phyloP scores from a whole-genome alignment of 1,140 invertebrate species.

The Leptoteleia sp. region DNA sequence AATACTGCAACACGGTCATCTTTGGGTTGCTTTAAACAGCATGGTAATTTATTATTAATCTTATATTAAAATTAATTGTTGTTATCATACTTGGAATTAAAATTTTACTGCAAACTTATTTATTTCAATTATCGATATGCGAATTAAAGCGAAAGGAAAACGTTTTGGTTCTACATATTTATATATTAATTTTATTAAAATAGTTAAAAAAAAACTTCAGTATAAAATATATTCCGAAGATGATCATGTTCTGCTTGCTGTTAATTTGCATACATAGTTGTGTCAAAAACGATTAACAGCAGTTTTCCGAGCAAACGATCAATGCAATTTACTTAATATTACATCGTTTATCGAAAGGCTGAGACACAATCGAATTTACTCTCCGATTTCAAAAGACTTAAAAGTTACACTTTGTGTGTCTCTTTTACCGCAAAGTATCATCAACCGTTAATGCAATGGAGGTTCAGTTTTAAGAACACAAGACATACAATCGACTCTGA shows the following conservation, averaged over 20 bases:
- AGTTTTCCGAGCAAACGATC: slow-evolving; percentile 34
- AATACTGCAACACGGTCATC: slow-evolving; percentile 37
- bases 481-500: slow-evolving; percentile 15
- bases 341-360: slow-evolving; percentile 37
- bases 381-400: slow-evolving; percentile 41
- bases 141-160: too few species aligned
- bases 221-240: slow-evolving; percentile 21
- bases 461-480: slow-evolving; percentile 32
- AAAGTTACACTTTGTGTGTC: slow-evolving; percentile 23
- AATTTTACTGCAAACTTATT: background rate
- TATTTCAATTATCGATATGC: too few species aligned
- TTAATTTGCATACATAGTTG: slow-evolving; percentile 67
- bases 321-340: slow-evolving; percentile 61
- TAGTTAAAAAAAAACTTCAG: too few species aligned
- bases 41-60: too few species aligned
- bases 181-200: too few species aligned
- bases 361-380: slow-evolving; percentile 40
- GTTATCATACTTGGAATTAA: background rate
- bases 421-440: slow-evolving; percentile 48
- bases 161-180: too few species aligned
- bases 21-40: too few species aligned
- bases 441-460: slow-evolving; percentile 10
- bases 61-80: background rate
- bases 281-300: slow-evolving; percentile 9
- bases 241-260: slow-evolving; percentile 65